Base-by-base conservation (phyloP, 2,888 invertebrate species). In the Eugnorisma glareosa region DNA sequence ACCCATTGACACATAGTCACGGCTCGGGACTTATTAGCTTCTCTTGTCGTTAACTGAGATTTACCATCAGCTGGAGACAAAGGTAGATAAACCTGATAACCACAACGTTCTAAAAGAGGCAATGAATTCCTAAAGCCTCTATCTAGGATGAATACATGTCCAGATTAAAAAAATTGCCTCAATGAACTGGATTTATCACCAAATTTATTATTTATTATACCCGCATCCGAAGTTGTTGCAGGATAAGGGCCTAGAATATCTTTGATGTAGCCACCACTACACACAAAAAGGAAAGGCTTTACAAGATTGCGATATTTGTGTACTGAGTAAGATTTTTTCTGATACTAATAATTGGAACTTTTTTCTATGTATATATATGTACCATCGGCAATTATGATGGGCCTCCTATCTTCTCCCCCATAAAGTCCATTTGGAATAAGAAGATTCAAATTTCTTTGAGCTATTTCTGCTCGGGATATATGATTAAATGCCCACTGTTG, bases 381-480 rank as follows among this genome's bases (percentile, higher is more conserved):
- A 6, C 21, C 18, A 48, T 48, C 48, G 48, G 48, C 48, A 48
- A 48, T 48, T 48, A 48, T 48, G 48, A 48, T 48, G 48, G 48
- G 48, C 21, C 48, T 48, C 21, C 48, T 48, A 48, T 48, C 48
- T 48, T 48, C 48, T 48, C 48, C 48, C 48, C 48, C 74, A 51
- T 48, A 61, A 35, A 75, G 61, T 8, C 48, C 31, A 75, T 61
- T 74, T 45, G 73, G 67, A 74, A 74, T 74, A 3, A 35, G 13
- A 0, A 74, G 74, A 61, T 35, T n/a, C n/a, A n/a, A n/a, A n/a
- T 74, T 74, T 7, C 74, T 74, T 68, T 63, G 74, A 75, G 74
- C 74, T 61, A 74, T 74, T 68, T 68, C 74, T 68, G 48, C 68
- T 74, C 45, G 1, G 21, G 67, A 61, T 37, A 74, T 67, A 61